phyloP scores from a whole-genome alignment of 1,140 invertebrate genomes.

The Bombus consobrinus region DNA sequence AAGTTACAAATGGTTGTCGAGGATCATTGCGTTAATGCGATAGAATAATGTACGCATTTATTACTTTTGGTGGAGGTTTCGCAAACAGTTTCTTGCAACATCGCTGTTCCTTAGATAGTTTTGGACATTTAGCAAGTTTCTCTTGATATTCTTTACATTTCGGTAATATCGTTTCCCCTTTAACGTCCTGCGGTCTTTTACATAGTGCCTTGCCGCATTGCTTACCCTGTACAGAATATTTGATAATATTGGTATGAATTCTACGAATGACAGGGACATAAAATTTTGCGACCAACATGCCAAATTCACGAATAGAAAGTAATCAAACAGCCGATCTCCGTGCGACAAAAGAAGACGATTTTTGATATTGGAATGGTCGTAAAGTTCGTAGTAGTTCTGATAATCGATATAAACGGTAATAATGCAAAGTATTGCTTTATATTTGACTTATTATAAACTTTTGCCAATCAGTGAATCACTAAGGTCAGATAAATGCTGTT shows the following conservation, averaged over 20 bases:
- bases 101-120: neutral
- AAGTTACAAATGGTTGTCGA: neutral
- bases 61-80: conserved; percentile 11
- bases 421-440: neutral
- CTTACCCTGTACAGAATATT: neutral
- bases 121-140: conserved; percentile 44
- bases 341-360: neutral
- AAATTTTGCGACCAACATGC: conserved; percentile 66
- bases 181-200: neutral
- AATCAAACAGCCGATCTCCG: neutral
- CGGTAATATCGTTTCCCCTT: neutral
- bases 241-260: conserved; percentile 15
- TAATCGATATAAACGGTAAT: neutral
- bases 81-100: neutral
- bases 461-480: neutral
- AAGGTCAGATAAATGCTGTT: neutral
- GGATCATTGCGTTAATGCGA: neutral
- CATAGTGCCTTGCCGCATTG: neutral
- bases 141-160: conserved; percentile 20
- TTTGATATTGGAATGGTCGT: neutral
- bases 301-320: neutral
- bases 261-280: conserved; percentile 14
- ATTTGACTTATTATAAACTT: neutral
- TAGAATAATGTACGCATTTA: neutral
- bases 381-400: neutral